phyloP scores from a whole-genome alignment of 2,113 vertebrate genomes.

The Verasper variegatus region DNA sequence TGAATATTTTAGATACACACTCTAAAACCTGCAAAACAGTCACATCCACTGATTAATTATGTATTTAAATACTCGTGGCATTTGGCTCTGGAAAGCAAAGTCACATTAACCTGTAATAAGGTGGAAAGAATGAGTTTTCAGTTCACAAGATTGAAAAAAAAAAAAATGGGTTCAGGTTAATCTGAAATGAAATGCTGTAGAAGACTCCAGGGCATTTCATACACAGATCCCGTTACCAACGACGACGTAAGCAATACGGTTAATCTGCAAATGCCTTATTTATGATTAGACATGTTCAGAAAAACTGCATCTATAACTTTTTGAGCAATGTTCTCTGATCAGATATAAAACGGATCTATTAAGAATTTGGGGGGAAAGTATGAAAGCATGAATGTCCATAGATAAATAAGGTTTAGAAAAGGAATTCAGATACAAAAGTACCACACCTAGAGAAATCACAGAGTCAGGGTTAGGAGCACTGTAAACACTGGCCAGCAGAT shows the following conservation, averaged over 20 bases:
- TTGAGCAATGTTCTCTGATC: too few relatives aligned
- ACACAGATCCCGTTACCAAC: background rate
- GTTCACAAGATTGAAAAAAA: constrained; percentile 21
- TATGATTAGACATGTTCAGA: background rate
- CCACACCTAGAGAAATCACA: background rate
- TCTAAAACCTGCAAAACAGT: constrained; percentile 36
- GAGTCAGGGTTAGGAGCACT: too few relatives aligned
- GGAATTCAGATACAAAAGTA: too few relatives aligned
- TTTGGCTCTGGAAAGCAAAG: constrained; percentile 25
- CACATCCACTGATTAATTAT: constrained; percentile 29
- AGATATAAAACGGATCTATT: too few relatives aligned
- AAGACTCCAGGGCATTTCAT: too few relatives aligned
- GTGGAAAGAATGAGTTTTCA: constrained; percentile 15
- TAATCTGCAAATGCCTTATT: background rate
- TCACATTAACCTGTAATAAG: constrained; percentile 29
- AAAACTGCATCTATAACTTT: too few relatives aligned
- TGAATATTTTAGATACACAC: constrained; percentile 48
- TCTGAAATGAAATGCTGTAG: too few relatives aligned
- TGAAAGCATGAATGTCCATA: too few relatives aligned
- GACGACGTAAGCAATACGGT: too few relatives aligned
- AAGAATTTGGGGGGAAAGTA: too few relatives aligned
- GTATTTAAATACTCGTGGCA: constrained; percentile 19
- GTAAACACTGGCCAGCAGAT: background rate
- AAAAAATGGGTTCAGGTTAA: background rate
- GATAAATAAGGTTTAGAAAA: too few relatives aligned